These are phyloP conservation scores for Aldrovandia affinis DNA, from an alignment of 2,797 vertebrate species.

Conservation along the genomic window DNA sequence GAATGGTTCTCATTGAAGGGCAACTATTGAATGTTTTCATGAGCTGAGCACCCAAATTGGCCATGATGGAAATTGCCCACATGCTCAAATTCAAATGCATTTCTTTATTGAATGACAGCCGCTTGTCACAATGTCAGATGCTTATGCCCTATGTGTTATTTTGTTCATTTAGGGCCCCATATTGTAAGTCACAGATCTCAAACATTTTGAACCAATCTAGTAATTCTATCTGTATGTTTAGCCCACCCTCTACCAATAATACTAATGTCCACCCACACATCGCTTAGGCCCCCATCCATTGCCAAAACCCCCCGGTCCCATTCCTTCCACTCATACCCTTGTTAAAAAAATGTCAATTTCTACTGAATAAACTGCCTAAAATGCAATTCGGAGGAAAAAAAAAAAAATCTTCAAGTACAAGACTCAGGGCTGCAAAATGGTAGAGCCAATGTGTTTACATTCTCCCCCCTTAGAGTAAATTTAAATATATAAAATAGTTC, in stretches of 20 bases:
- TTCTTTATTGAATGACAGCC: not conserved
- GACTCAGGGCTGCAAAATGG: no score
- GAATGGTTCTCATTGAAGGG: not conserved
- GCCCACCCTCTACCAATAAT: not conserved
- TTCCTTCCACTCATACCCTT: not conserved
- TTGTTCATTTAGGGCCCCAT: not conserved
- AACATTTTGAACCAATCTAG: constrained; percentile 13
- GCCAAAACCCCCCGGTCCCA: not conserved
- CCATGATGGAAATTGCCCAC: not conserved
- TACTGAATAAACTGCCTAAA: not conserved
- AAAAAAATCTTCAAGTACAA: not conserved
- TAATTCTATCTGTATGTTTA: not conserved
- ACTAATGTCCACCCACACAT: not conserved
- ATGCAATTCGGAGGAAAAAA: not conserved
- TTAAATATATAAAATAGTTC: no score
- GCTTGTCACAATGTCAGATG: not conserved
- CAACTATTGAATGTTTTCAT: not conserved
- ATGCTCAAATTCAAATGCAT: not conserved
- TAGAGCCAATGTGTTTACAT: no score
- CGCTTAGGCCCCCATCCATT: not conserved
- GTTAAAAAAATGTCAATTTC: not conserved
- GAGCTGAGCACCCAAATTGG: not conserved
- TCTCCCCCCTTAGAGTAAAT: no score
- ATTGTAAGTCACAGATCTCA: not conserved
- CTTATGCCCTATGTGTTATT: not conserved